Base-by-base conservation (phyloP, 2,797 vertebrate genomes). In the Anguilla megastoma region DNA sequence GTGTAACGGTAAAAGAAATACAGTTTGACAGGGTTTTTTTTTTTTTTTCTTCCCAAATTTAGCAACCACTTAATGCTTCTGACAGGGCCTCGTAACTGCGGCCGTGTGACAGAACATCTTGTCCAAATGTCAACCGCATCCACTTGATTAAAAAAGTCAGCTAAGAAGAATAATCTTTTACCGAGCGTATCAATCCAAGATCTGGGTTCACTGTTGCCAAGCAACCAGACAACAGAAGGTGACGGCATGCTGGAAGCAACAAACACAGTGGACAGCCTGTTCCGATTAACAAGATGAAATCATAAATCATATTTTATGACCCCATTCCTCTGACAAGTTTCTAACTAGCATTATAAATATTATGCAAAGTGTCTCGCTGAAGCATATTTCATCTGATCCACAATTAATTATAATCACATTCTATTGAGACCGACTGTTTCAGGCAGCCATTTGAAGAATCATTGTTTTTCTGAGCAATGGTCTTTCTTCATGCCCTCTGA, bases 101-200 rank as follows among this genome's bases (percentile, higher is more conserved):
- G 56, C 24, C 63, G 36, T 89, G 58, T 80, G 71, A 80, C 71
- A 79, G 76, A 79, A 69, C 85, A 48, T 88, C 63, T 79, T 71
- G 89, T 48, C 86, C 85, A 88, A 87, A 91, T 86, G 85, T 88
- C 76, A 90, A 88, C 14, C 18, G 0, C 79, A 54, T 82, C 85
- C 21, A 33, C 52, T 83, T 71, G 79, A 82, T 93, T 90, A 83
- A 79, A 74, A 83, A 54, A 84, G 79, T 84, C 86, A 85, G 71
- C 88, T 89, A 87, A 69, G 45, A 76, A 74, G 33, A 80, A 41
- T 63, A 86, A 80, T 76, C 82, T 83, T 88, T 36, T n/a, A 85
- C 83, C 54, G 50, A 18, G 33, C 33, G 58, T 33, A 85, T 79
- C 87, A 76, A 54, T 48, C 52, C 83, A 56, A 84, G 50, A 60